Evolutionary conservation across 2,888 invertebrate genomes (phyloP).

Genomic region (Pachycephus smyrnensis): DNA sequence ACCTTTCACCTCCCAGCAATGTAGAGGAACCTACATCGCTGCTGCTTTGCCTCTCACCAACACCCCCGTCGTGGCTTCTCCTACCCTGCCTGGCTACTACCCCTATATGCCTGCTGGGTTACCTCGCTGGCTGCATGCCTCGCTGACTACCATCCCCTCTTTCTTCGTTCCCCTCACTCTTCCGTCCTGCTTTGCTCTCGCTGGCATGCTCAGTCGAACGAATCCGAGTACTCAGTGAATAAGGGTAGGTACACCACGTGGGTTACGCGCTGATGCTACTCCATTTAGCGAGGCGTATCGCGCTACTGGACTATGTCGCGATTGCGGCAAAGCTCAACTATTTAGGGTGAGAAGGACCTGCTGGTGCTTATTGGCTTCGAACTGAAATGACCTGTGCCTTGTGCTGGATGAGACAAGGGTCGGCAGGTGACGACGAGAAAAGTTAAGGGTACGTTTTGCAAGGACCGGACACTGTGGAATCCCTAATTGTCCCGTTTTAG

Average conservation of each 20-base stretch:
- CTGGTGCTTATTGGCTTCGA: not conserved
- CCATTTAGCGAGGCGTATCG: constrained; percentile 1
- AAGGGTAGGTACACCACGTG: constrained; percentile 1
- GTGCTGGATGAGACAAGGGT: not conserved
- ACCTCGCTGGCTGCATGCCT: too few relatives aligned
- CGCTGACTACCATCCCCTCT: not conserved
- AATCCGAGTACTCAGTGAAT: not conserved
- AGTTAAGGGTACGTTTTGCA: not conserved
- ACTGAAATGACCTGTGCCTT: not conserved
- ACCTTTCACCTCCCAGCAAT: not conserved
- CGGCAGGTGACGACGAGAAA: not conserved
- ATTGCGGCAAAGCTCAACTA: not conserved
- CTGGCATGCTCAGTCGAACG: not conserved
- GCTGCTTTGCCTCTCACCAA: not conserved
- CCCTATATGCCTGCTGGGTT: not conserved
- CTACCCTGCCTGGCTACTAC: not conserved
- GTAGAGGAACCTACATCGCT: not conserved
- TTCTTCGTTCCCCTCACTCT: too few relatives aligned
- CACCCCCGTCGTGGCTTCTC: not conserved
- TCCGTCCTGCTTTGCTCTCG: not conserved
- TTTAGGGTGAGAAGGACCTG: not conserved
- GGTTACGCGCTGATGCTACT: not conserved
- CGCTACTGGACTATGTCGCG: not conserved
- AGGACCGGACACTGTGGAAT: not conserved
- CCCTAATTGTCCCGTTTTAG: not conserved